Evolutionary conservation across 2,888 invertebrate species (phyloP), one percentile per base, ranked within the genome.

Genomic region (Eupithecia pulchellata): DNA sequence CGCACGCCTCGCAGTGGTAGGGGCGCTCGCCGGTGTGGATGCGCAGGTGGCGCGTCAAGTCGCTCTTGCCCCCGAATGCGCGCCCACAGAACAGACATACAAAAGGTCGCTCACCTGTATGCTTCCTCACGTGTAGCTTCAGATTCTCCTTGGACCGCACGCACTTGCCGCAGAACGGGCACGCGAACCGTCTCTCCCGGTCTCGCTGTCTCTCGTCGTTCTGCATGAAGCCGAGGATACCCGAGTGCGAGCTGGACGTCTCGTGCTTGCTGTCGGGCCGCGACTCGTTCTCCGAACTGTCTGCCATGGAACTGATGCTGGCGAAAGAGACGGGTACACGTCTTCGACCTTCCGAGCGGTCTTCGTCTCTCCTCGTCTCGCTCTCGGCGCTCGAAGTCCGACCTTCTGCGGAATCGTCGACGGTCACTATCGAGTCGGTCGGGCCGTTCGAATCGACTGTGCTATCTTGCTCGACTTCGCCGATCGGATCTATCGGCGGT

Each of bases 1-100:
- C 98, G 90, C 98, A 98, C 89, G 98, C 97, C 90, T 98, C 98
- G 93, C 98, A 98, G 88, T 98, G 98, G 90, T 98, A 98, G 39
- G 98, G 98, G 74, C 98, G 94, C 90, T 98, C 98, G 52, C 98
- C 98, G 14, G 98, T 98, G 88, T 98, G 98, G 77, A 98, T 98
- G 77, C 98, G 96, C 76, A 98, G 94, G 88, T 98, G 98, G 34
- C 98, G 96, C 25, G 98, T 98, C 80, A 98, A 92, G 86, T 98
- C 98, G 85, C 97, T 97, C 89, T 98, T 98, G 32, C 98, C 98
- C 5, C 98, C 98, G 84, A 98, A 98, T 29, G 98, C 98, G 32
- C 98, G 95, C 0, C 98, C 98, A 88, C 98, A 98, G 88, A 98
- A 98, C 75, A 98, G 94, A 81, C 98, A 98, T 69, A 98, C 98